A percentile compares a stretch with the other conserved stretches of the same genome.
Conservation (phyloP, 2,113 vertebrate species). For the Climacteris rufus region DNA sequence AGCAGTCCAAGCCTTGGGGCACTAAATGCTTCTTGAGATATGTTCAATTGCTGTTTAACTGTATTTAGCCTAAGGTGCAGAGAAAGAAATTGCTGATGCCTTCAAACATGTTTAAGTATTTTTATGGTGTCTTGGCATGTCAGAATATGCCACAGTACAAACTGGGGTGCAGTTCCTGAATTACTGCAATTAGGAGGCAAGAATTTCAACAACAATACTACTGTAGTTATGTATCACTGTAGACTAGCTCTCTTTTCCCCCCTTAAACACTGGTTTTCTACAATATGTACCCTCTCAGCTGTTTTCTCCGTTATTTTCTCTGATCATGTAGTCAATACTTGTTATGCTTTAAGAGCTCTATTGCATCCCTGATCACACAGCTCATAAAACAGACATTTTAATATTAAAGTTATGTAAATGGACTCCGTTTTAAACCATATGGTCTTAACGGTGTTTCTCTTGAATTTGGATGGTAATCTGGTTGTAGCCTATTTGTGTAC, state of each 20-base stretch:
- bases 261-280: neutral
- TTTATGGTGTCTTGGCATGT: constrained; percentile 64
- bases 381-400: neutral
- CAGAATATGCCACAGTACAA: constrained; percentile 9
- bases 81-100: constrained; percentile 69
- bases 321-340: neutral
- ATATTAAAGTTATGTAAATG: neutral
- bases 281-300: neutral
- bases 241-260: neutral
- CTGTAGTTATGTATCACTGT: neutral
- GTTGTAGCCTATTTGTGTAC: neutral
- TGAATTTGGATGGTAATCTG: neutral
- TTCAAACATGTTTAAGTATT: constrained; percentile 74
- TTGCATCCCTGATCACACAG: neutral
- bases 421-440: neutral
- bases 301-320: neutral
- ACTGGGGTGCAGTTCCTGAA: neutral
- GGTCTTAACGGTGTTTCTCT: neutral
- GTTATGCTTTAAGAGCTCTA: neutral
- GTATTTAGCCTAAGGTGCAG: constrained; percentile 65
- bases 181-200: neutral
- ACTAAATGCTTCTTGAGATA: constrained; percentile 72
- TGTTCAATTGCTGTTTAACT: constrained; percentile 73
- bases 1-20: constrained; percentile 67
- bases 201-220: neutral